These are phyloP conservation scores for Delichon dasypus DNA, from an alignment of 2,797 vertebrate genomes.

Conservation along the genomic window DNA sequence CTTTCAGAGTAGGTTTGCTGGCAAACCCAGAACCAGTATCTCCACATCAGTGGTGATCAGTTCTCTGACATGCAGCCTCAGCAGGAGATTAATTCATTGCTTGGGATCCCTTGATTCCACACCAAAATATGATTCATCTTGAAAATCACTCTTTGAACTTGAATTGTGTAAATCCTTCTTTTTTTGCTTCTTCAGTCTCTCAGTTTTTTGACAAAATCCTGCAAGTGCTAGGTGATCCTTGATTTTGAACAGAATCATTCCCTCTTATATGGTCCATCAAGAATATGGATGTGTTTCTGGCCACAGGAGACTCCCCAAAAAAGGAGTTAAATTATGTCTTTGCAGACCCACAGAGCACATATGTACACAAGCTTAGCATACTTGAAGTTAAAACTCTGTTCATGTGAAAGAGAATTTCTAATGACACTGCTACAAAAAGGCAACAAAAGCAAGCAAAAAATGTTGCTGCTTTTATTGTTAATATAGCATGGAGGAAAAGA, in stretches of 20 bases:
- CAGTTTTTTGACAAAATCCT: neutral
- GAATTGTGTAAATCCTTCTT: neutral
- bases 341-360: neutral
- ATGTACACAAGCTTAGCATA: neutral
- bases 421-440: neutral
- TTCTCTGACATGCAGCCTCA: neutral
- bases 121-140: neutral
- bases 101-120: neutral
- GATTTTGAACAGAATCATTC: neutral
- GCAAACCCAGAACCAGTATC: neutral
- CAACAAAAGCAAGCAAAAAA: neutral
- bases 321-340: neutral
- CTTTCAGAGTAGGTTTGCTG: neutral
- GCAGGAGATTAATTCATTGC: neutral
- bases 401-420: neutral
- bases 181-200: neutral
- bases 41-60: neutral
- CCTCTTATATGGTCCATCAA: neutral
- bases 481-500: neutral
- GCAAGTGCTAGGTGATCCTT: neutral
- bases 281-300: neutral
- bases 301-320: neutral
- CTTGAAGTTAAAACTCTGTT: neutral
- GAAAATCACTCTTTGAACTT: neutral
- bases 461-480: neutral